Conservation (phyloP, 2,113 vertebrate genomes). For the Cryptomyrus ogoouensis region DNA sequence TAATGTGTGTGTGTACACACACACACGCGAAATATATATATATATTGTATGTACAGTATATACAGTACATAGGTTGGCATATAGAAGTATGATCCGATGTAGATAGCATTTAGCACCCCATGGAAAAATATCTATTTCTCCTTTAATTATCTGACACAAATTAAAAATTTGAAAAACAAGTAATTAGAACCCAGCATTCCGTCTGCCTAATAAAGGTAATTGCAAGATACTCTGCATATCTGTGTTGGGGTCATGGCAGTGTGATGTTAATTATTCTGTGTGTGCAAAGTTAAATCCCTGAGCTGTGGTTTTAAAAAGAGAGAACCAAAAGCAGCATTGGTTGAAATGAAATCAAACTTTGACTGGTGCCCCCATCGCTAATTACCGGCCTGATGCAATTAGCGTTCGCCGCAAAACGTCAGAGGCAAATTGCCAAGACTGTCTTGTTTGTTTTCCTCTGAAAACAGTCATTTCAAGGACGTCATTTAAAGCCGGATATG, state of each 20-base stretch:
- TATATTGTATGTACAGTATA: neutral
- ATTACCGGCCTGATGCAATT: constrained; percentile 9
- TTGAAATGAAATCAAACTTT: constrained; percentile 13
- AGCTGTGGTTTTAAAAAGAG: neutral
- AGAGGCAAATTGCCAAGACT: neutral
- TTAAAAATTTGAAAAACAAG: constrained; percentile 11
- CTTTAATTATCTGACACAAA: neutral
- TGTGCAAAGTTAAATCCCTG: neutral
- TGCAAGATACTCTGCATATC: neutral
- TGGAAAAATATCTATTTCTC: neutral
- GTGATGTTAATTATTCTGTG: constrained; percentile 9
- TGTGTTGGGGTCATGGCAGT: neutral
- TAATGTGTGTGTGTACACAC: neutral
- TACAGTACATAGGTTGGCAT: neutral
- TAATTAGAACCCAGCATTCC: neutral
- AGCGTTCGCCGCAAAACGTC: neutral
- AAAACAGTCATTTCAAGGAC: neutral
- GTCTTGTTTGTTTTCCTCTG: neutral
- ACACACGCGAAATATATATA: neutral
- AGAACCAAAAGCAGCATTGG: neutral
- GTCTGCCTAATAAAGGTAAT: neutral
- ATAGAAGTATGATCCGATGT: neutral
- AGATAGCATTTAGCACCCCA: neutral
- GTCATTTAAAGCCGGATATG: neutral
- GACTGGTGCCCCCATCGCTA: neutral